A percentile compares a stretch with the other conserved stretches of the same genome.
These are phyloP conservation scores for Pampus argenteus DNA, from an alignment of 2,797 vertebrate species.

Conservation along the genomic window DNA sequence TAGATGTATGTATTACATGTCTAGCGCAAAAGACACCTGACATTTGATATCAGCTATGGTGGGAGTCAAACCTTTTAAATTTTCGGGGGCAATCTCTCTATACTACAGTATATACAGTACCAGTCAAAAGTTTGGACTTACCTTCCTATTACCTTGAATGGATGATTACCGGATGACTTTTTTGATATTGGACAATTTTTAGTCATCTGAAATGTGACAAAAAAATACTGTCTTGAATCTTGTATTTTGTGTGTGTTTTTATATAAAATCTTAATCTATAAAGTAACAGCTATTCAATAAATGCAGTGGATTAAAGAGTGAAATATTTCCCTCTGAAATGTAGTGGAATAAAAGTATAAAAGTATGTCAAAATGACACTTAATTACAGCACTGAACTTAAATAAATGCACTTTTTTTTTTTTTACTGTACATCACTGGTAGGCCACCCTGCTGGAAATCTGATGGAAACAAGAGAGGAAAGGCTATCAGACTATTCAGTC, in stretches of 20 bases:
- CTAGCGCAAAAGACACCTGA: slow-evolving; percentile 27
- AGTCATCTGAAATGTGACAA: background rate
- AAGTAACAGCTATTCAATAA: background rate
- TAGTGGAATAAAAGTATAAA: background rate
- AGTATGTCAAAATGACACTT: background rate
- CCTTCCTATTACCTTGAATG: background rate
- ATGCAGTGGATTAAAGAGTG: background rate
- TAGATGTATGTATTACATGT: slow-evolving; percentile 13
- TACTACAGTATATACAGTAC: background rate
- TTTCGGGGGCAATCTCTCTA: background rate
- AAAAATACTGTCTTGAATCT: background rate
- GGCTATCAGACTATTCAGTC: slow-evolving; percentile 61
- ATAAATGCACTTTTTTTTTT: slow-evolving; percentile 31
- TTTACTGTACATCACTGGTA: slow-evolving; percentile 20
- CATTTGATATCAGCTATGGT: slow-evolving; percentile 2
- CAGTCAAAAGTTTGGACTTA: background rate
- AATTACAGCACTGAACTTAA: slow-evolving; percentile 1
- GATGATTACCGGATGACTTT: background rate
- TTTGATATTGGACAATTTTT: background rate
- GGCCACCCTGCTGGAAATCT: slow-evolving; percentile 51
- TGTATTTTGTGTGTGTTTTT: background rate
- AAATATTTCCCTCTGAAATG: background rate
- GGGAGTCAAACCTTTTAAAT: slow-evolving; percentile 13
- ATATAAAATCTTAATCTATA: background rate
- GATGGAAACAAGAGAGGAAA: slow-evolving; percentile 68